Evolutionary conservation across 2,113 vertebrate species (phyloP).

Genomic region (Alligator mississippiensis): DNA sequence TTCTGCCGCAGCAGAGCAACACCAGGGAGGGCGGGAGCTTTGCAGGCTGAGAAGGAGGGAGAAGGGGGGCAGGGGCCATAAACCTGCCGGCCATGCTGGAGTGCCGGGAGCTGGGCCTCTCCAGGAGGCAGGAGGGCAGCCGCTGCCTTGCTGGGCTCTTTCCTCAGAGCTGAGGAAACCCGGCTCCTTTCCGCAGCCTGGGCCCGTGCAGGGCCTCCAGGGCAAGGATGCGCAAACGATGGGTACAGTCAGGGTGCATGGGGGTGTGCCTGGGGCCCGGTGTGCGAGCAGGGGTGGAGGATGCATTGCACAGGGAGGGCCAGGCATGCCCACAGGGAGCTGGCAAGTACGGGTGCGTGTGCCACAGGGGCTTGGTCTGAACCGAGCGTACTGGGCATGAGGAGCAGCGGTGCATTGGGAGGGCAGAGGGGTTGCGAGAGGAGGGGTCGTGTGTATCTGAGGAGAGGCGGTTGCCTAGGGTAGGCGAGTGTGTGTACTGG

Average conservation of each 20-base stretch:
- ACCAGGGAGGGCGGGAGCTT: neutral
- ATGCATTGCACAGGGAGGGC: neutral
- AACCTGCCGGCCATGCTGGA: fast-evolving
- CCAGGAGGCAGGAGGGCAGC: neutral
- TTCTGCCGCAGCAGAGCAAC: fast-evolving
- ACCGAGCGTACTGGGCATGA: too few species aligned
- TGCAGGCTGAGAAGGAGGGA: neutral
- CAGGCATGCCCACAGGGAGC: neutral
- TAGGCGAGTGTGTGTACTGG: neutral
- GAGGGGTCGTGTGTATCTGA: fast-evolving
- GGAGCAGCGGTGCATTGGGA: too few species aligned
- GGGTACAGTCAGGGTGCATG: too few species aligned
- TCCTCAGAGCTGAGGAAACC: neutral
- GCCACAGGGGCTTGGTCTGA: neutral
- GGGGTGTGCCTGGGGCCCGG: too few species aligned
- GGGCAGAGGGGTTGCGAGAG: fast-evolving
- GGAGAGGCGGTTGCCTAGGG: neutral
- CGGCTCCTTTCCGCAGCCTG: neutral
- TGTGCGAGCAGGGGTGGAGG: fast-evolving
- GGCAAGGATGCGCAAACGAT: too few species aligned
- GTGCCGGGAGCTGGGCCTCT: neutral
- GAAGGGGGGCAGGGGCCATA: neutral
- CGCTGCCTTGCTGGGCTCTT: neutral
- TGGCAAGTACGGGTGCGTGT: neutral
- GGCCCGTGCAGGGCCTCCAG: too few species aligned